Evolutionary conservation across 1,140 invertebrate species (phyloP).

Genomic region (Hylaeus anthracinus): DNA sequence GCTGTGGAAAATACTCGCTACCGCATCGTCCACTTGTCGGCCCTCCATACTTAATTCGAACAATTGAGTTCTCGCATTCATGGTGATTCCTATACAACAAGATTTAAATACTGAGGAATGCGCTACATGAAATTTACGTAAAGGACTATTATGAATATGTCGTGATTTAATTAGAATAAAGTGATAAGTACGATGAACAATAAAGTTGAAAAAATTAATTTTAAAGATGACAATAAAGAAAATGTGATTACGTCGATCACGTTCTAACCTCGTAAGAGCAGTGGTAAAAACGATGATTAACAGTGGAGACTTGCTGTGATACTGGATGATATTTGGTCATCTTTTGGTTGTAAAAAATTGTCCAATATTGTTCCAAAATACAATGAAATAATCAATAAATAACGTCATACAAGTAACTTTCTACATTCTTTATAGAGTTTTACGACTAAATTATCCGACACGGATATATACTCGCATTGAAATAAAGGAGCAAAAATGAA

Average conservation of each 20-base stretch:
- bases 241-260: conserved; percentile 37
- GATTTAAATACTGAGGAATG: background rate
- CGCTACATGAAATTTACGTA: background rate
- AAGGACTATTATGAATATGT: background rate
- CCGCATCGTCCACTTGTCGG: conserved; percentile 96
- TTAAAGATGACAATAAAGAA: conserved; percentile 8
- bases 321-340: conserved; percentile 45
- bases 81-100: conserved; percentile 75
- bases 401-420: conserved; percentile 19
- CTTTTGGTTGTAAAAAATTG: conserved; percentile 38
- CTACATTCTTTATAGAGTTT: conserved; percentile 15
- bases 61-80: conserved; percentile 94
- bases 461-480: conserved; percentile 4
- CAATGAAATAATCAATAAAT: conserved; percentile 25
- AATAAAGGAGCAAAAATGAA: background rate
- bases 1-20: conserved; percentile 96
- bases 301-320: conserved; percentile 27
- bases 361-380: conserved; percentile 26
- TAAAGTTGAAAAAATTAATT: background rate
- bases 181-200: background rate
- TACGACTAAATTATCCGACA: conserved; percentile 24
- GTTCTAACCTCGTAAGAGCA: conserved; percentile 44
- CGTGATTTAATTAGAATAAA: background rate
- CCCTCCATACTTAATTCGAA: conserved; percentile 96
- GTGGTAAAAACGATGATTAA: conserved; percentile 38